Base-by-base conservation (phyloP, 23 tunicate species). In the Phallusia fumigata region DNA sequence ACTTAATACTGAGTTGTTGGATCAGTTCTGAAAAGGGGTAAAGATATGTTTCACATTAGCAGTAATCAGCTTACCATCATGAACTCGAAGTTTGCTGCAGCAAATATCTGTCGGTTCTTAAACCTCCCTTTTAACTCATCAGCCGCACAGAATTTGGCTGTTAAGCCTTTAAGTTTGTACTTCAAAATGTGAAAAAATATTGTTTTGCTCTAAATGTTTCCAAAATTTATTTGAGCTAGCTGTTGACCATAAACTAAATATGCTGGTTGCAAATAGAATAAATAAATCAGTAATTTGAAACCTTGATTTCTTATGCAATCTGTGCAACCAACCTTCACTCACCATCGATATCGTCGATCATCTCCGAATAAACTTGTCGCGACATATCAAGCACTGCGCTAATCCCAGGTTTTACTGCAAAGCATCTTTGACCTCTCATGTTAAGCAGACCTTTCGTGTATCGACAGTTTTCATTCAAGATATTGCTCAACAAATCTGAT, bases 381-480 rank as follows among this genome's bases (percentile, higher is more conserved):
- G 93, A 80, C 35, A 91, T 58, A 82, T 93, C 98, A 2, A 93
- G 84, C 0, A 88, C 81, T 0, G 93, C 93, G 73, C 89, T 78
- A 0, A 88, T 82, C 10, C 93, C 98, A 26, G 34, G 52, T 75
- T 88, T 88, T 0, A 93, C 98, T 24, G 98, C 98, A 82, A 84
- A 93, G 81, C 98, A 93, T 22, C 90, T 53, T 76, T 93, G 98
- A 15, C 77, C 81, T 77, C 78, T 85, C 93, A 93, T 88, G 53
- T 88, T 93, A 24, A 93, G 84, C 32, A 84, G 80, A 34, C 98
- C 98, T 85, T 93, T 93, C 81, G 84, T 84, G 53, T 88, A 93
- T 44, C 77, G 65, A 19, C 87, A 93, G 30, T 84, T 92, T 35
- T 85, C 87, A 33, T 85, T 85, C 22, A 93, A 81, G 3, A 85